Base-by-base conservation (phyloP, 1,140 invertebrate species). In the Drusus annulatus region DNA sequence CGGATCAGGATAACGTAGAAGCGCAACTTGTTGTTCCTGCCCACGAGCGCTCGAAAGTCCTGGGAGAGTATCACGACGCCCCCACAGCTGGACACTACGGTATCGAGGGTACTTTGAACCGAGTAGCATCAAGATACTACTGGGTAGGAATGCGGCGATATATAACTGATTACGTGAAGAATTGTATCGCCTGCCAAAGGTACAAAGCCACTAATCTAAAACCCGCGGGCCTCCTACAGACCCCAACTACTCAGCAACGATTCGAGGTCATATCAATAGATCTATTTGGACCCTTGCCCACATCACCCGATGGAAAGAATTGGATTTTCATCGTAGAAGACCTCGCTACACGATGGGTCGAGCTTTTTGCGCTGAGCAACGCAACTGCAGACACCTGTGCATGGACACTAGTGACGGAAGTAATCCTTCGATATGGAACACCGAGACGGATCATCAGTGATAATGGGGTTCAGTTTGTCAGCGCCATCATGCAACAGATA, bases 391-490 rank as follows among this genome's bases (percentile, higher is more conserved):
- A 85, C 74, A 69, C 79, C 62, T n/a, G 81, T 88, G 1, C 87
- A 87, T 85, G 86, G 60, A 5, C 87, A 85, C 52, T 89, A 0
- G 63, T 87, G 3, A 80, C 87, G 17, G 86, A 88, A 80, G 54
- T 88, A 25, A 82, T 88, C 75, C 58, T 89, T 10, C 80, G 87
- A 17, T 89, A 86, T 80, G 87, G 88, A 5, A 16, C 85, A 7
- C 85, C 86, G 13, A 51, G 85, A 51, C 21, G 83, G 19, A 56
- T 89, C 1, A 85, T 85, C 13, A 84, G 84, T 19, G 87, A 89
- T 31, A 88, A 88, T 73, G 87, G 87, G 8, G 78, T 80, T 0
- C 87, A 88, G 75, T 88, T 88, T 75, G 79, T 87, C 8, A 84
- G 73, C 31, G 76, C 69, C 10, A 80, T 87, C 2, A 86, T 87